Base-by-base conservation (phyloP, 2,888 invertebrate genomes). In the Halictus ligatus region DNA sequence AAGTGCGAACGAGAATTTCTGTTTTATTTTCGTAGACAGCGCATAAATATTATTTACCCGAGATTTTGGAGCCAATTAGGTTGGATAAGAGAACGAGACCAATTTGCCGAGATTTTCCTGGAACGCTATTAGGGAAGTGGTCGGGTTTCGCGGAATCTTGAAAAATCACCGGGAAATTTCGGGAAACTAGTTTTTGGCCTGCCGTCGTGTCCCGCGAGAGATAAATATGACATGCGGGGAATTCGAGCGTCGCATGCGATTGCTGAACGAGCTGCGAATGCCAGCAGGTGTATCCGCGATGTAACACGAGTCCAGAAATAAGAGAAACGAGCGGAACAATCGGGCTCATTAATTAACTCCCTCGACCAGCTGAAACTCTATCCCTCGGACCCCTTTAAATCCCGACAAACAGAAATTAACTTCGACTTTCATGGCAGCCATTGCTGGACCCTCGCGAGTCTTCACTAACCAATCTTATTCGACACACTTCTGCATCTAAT, bases 201-300 rank as follows among this genome's bases (percentile, higher is more conserved):
- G n/a, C n/a, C 43, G 18, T 79, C 79, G 72, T 54, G 29, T 40
- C 25, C 40, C 29, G 50, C 76, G 67, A 74, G 77, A 85, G 78
- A 72, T 84, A 78, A 84, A 78, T 69, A 84, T 75, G 77, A 78
- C 84, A 78, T 46, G 58, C 12, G 77, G 54, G 77, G 77, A 78
- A 83, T 67, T 84, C 67, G 43, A 46, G 50, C 54, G 43, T 73
- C 76, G 54, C 73, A 77, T 73, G 64, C 60, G 54, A 50, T 84
- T 84, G 71, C 84, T 25, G 72, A 78, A 78, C 54, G 50, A 75
- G 21, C 13, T 25, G 18, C 69, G 48, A 84, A 75, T 84, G 85
- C 84, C 84, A 78, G 46, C 35, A 83, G 77, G 54, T 67, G 58
- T 43, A 54, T 64, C 29, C 54, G 21, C 72, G 58, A 50, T 77